A percentile compares a stretch with the other conserved stretches of the same genome.
These are phyloP conservation scores for Parnassius apollo DNA, from an alignment of 2,888 invertebrate species.

Conservation along the genomic window DNA sequence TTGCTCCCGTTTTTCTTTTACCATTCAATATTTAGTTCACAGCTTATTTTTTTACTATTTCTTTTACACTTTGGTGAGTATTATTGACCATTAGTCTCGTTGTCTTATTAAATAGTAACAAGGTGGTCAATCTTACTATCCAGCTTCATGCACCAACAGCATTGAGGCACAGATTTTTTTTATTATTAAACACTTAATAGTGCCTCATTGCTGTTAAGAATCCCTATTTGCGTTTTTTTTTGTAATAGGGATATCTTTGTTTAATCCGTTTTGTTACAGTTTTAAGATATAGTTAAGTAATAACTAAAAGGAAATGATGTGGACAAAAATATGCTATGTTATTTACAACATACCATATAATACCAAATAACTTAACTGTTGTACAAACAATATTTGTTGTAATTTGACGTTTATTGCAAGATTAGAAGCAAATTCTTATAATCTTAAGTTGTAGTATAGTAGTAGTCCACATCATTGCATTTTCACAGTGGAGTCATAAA, in stretches of 20 bases:
- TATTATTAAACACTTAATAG: constrained; percentile 22
- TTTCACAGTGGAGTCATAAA: constrained; percentile 34
- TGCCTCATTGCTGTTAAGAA: constrained; percentile 46
- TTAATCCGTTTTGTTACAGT: constrained; percentile 47
- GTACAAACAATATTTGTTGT: not conserved
- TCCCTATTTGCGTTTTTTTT: constrained; percentile 44
- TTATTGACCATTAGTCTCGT: constrained; percentile 33
- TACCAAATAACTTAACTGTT: not conserved
- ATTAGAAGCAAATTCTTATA: too few relatives aligned
- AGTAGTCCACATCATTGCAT: constrained; percentile 30
- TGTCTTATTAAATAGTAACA: not conserved
- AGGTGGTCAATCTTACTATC: constrained; percentile 15
- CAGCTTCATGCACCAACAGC: constrained; percentile 39
- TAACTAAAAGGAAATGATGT: constrained; percentile 5
- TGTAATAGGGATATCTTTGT: constrained; percentile 50
- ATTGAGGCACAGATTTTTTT: constrained; percentile 33
- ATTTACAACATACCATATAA: not conserved
- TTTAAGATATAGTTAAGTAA: constrained; percentile 34
- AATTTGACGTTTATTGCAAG: too few relatives aligned
- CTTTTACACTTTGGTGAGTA: constrained; percentile 46
- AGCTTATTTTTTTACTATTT: constrained; percentile 75
- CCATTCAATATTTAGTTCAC: constrained; percentile 57
- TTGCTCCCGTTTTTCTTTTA: constrained; percentile 44
- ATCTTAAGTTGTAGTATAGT: too few relatives aligned
- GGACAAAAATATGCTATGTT: not conserved